Base-by-base conservation (phyloP, 1,140 invertebrate genomes). In the Zaprionus nigranus region DNA sequence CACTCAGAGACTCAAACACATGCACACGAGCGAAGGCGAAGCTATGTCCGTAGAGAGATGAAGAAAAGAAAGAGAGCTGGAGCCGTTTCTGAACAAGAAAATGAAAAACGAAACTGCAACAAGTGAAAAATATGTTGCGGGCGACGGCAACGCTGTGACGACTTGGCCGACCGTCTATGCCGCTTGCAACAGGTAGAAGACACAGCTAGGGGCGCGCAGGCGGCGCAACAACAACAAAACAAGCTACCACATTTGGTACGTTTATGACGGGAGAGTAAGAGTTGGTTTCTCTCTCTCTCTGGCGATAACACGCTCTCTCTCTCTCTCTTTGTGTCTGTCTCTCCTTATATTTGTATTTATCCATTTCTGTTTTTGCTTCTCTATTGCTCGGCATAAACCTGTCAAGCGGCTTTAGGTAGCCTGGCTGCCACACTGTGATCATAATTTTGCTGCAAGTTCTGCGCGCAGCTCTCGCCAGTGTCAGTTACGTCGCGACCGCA, bases 41-140 rank as follows among this genome's bases (percentile, higher is more conserved):
- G 56, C 56, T 38, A 51, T 17, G 46, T 58, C 59, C 68, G 57
- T 71, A 59, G 68, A 75, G 51, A 24, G 30, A 51, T 9, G 24
- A 64, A 64, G 63, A 54, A 74, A 72, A 75, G 40, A 36, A 65
- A 56, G 68, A 67, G 62, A 72, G 60, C 49, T 49, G 68, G 11
- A 40, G 53, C 36, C 34, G 57, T 54, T 62, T 67, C 49, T 46
- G 78, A 73, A 88, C 85, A 88, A 90, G 85, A 88, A 88, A 90
- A 88, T 88, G 85, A 88, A 88, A 88, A 88, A 88, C 82, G 85
- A 88, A 88, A 88, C 85, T 88, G 85, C 85, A 90, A 90, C 85
- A 88, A 88, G 85, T 88, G 85, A 88, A 88, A 88, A 88, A 90
- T 88, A 82, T 88, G 86, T 85, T 85, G 86, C 79, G 86, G 71